phyloP scores from a whole-genome alignment of 2,113 vertebrate genomes.

The Myanophis thanlyinensis region DNA sequence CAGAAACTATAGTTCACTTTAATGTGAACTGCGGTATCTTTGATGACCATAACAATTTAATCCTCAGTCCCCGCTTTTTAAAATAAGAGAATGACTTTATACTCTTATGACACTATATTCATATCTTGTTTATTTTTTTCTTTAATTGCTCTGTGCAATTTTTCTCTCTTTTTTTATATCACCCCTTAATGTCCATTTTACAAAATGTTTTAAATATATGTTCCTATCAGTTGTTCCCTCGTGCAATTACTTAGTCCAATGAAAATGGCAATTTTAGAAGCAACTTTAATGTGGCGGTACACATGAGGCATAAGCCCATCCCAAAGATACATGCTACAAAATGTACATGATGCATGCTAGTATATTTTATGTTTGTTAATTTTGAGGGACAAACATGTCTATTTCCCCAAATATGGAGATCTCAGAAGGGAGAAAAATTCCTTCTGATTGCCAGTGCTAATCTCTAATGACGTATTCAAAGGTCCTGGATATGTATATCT shows the following conservation, averaged over 20 bases:
- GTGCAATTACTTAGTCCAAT: background rate
- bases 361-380: background rate
- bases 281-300: background rate
- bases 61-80: background rate
- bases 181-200: background rate
- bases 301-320: background rate
- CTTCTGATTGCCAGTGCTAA: background rate
- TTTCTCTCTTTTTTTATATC: background rate
- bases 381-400: background rate
- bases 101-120: background rate
- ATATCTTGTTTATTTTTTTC: background rate
- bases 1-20: background rate
- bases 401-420: background rate
- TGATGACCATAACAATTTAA: background rate
- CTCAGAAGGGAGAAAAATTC: background rate
- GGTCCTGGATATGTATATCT: background rate
- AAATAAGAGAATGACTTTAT: background rate
- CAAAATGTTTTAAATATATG: background rate
- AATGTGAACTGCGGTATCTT: conserved; percentile 2
- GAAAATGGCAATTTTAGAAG: background rate
- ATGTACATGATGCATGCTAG: background rate
- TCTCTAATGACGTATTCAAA: background rate
- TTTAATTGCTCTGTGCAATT: conserved; percentile 9
- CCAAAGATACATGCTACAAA: background rate
- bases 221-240: background rate